Evolutionary conservation across 2,888 invertebrate genomes (phyloP), one percentile per base, ranked within the genome.

Genomic region (Dastarcus helophoroides): DNA sequence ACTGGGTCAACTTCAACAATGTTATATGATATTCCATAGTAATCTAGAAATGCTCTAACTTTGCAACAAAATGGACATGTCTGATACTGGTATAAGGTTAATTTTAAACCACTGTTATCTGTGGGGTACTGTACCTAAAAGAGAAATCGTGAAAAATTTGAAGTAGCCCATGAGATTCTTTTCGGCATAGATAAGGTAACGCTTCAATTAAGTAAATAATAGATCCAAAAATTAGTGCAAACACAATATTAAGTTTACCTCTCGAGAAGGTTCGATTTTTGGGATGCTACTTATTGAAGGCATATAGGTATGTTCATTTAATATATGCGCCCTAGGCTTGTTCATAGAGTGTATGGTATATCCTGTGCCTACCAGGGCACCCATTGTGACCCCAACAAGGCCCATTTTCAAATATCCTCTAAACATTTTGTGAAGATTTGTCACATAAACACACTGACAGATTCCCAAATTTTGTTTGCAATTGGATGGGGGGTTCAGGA

Each of bases 61-160:
- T 95, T 97, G 55, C 93, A 94, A 62, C 95, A 95, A 60, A 95
- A 97, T 1, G 97, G 97, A 53, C 97, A 98, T 0, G 93, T 93
- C 50, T 93, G 85, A 56, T 93, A 98, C 66, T 98, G 98, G 55
- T 86, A 98, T 10, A 98, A 65, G 0, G 86, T 80, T 25, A 98
- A 62, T 44, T 89, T 79, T 33, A 91, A 62, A 14, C 79, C 77
- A 24, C 68, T 68, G 1, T 54, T 62, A 51, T 86, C 84, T 3
- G 67, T 62, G 0, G 76, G 69, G 52, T 71, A 76, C 7, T 69
- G 45, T 31, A 82, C 64, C 76, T 84, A 50, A 33, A 68, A 68
- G 32, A 42, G 39, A 40, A 36, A 42, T 23, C 6, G 11, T 23
- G 24, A 23, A 23, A 23, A 11, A 9, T 14, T 3, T 7, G 22